Conservation (phyloP, 2,113 vertebrate species). For the Peucedramus taeniatus region DNA sequence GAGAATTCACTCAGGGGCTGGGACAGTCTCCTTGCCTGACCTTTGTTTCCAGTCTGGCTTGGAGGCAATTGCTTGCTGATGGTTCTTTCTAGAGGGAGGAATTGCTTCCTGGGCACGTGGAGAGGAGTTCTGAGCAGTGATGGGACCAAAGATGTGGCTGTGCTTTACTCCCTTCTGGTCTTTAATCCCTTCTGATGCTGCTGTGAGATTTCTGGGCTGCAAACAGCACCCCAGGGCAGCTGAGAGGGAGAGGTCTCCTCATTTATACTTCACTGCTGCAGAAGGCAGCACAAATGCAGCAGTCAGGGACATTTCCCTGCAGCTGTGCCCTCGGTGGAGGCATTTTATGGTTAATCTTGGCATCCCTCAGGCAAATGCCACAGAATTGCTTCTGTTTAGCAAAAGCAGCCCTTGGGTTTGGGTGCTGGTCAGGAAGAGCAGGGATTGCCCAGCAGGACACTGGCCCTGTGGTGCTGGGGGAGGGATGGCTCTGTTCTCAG, state of each 20-base stretch:
- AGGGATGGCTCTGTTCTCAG: neutral
- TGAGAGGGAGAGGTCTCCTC: neutral
- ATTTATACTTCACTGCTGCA: accelerated
- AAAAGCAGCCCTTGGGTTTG: neutral
- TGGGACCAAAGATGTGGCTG: neutral
- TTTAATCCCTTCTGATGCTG: neutral
- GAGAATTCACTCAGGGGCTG: neutral
- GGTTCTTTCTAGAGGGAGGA: neutral
- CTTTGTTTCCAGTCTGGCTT: neutral
- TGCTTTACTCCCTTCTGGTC: neutral
- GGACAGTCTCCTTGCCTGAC: neutral
- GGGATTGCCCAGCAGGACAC: accelerated
- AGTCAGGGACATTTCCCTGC: neutral
- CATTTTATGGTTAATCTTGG: neutral
- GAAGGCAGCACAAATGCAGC: neutral
- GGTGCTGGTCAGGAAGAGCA: neutral
- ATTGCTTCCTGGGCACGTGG: neutral
- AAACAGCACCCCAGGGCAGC: neutral
- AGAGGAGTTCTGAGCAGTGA: neutral
- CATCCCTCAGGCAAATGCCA: neutral
- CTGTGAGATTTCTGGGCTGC: neutral
- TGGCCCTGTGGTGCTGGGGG: neutral
- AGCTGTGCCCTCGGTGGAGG: neutral
- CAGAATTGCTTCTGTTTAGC: neutral
- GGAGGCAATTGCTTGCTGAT: neutral